These are phyloP conservation scores for Epinotia ramella DNA, from an alignment of 2,888 invertebrate species.

Conservation along the genomic window DNA sequence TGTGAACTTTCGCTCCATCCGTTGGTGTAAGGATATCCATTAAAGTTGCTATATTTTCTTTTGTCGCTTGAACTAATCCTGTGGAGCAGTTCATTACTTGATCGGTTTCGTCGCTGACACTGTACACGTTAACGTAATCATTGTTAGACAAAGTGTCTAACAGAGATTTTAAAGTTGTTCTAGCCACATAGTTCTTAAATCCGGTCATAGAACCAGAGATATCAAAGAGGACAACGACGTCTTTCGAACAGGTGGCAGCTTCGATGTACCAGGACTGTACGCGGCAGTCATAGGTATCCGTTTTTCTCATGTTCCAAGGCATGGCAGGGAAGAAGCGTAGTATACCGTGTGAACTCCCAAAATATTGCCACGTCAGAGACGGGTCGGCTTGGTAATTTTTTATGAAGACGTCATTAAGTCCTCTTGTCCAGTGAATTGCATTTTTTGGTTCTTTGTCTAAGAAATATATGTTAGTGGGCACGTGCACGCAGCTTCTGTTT, in stretches of 20 bases:
- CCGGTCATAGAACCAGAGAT: constrained; percentile 99
- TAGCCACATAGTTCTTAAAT: constrained; percentile 90
- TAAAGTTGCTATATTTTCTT: constrained; percentile 92
- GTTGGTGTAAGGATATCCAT: constrained; percentile 87
- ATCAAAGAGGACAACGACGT: constrained; percentile 97
- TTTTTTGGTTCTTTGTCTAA: constrained; percentile 70
- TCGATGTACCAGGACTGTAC: constrained; percentile 98
- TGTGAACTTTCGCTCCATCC: constrained; percentile 67
- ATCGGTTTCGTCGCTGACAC: constrained; percentile 89
- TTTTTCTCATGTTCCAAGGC: constrained; percentile 85
- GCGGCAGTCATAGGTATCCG: constrained; percentile 96
- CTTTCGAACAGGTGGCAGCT: constrained; percentile 99
- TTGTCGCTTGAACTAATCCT: constrained; percentile 95
- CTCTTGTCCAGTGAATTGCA: constrained; percentile 94
- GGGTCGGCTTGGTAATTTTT: constrained; percentile 96
- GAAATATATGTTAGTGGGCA: constrained; percentile 97
- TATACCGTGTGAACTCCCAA: constrained; percentile 97
- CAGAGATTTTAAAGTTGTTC: constrained; percentile 94
- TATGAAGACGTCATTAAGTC: constrained; percentile 92
- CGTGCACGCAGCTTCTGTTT: constrained; percentile 94
- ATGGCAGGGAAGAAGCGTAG: constrained; percentile 96
- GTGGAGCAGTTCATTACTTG: constrained; percentile 95
- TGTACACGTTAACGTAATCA: constrained; percentile 97
- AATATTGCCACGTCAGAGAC: constrained; percentile 98
- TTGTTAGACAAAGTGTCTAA: constrained; percentile 98